Evolutionary conservation across 2,113 vertebrate species (phyloP).

Genomic region (Anser brachyrhynchus): DNA sequence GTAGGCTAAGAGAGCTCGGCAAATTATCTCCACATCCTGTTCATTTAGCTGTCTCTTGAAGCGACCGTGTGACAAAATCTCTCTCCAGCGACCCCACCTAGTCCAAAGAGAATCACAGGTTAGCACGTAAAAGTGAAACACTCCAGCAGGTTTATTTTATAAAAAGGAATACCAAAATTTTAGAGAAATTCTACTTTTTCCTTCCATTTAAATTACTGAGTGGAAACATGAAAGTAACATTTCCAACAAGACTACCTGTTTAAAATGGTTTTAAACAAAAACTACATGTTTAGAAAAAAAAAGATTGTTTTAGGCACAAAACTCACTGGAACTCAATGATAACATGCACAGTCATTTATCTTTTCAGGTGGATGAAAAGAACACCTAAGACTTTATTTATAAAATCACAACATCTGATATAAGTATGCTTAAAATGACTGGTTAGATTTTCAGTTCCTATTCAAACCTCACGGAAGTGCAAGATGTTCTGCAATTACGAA

Average conservation of each 20-base stretch:
- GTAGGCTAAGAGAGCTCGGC: constrained; percentile 91
- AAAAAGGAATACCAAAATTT: not conserved
- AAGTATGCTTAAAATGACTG: not conserved
- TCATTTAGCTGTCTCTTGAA: constrained; percentile 96
- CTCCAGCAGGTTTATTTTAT: not conserved
- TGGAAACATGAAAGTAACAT: not conserved
- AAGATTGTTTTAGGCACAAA: not conserved
- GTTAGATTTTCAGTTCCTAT: constrained; percentile 20
- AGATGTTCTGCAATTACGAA: not conserved
- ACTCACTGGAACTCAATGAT: not conserved
- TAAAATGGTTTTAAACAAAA: not conserved
- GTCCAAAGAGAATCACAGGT: constrained; percentile 13
- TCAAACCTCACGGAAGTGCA: not conserved
- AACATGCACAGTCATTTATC: not conserved
- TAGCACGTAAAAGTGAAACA: not conserved
- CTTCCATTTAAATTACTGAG: not conserved
- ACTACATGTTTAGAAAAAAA: not conserved
- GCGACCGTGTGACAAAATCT: constrained; percentile 94
- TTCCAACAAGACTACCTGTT: not conserved
- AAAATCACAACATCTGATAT: not conserved
- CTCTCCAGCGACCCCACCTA: constrained; percentile 98
- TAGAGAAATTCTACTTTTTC: not conserved
- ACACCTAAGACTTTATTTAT: constrained; percentile 11
- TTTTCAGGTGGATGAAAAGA: not conserved
- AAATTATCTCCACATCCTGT: constrained; percentile 96